Base-by-base conservation (phyloP, 2,888 invertebrate genomes). In the Pachymerium ferrugineum region DNA sequence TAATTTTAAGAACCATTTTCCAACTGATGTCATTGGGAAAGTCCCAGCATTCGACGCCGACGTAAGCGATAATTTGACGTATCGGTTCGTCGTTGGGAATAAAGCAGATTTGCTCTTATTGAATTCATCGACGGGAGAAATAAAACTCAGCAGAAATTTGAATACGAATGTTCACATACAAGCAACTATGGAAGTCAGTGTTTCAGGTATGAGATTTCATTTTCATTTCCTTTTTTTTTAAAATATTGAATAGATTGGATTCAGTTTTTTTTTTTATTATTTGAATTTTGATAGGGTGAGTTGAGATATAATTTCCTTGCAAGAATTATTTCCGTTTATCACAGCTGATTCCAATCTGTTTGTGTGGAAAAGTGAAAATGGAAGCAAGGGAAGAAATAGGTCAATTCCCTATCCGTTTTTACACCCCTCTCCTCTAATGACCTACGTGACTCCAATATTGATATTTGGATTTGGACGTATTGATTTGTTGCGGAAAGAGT, bases 11-110 rank as follows among this genome's bases (percentile, higher is more conserved):
- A 93, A 95, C 79, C 92, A 93, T 80, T 97, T 97, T 81, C 96
- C 97, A 0, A 90, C 90, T n/a, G 91, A 92, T 0, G 89, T 93
- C 0, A 92, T 97, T 79, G 97, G 97, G 0, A 87, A 88, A 74
- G 91, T 97, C 33, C 97, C 97, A 0, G 97, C 97, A 0, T 90
- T 88, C 80, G 97, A 98, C 83, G 96, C 95, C 12, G 97, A 97
- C 84, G 94, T 96, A 30, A 91, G 92, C 4, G 96, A 97, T 81
- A 79, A 89, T 84, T 84, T 95, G 0, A 87, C 87, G 75, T 97
- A 93, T 83, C 87, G 89, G 33, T 92, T 97, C 75, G 82, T 95
- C 0, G 90, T 92, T 0, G 97, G 97, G 0, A 97, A 97, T 83
- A 95, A 94, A 80, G 97, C 97, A 0, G 92, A 93, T 80, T 84